Evolutionary conservation across 2,888 invertebrate species (phyloP).

Genomic region (Phasia obesa): DNA sequence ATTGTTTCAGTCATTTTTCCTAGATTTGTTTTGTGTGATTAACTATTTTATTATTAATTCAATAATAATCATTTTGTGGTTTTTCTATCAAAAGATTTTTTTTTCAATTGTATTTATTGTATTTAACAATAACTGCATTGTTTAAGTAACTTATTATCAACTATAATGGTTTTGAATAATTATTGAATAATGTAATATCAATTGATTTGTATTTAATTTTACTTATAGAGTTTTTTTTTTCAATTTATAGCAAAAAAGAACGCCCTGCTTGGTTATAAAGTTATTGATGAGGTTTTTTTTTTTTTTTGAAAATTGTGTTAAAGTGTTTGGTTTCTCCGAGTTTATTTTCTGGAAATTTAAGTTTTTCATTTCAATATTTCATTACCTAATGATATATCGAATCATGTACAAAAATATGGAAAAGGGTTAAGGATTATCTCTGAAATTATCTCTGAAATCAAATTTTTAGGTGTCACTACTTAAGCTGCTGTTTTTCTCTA

Average conservation of each 20-base stretch:
- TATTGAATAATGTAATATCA: constrained; percentile 68
- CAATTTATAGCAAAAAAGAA: neutral
- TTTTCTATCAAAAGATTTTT: constrained; percentile 48
- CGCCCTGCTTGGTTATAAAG: neutral
- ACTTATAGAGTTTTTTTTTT: constrained; percentile 9
- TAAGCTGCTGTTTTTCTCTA: too few species aligned
- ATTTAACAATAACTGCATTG: constrained; percentile 25
- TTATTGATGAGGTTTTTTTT: constrained; percentile 21
- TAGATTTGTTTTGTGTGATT: constrained; percentile 62
- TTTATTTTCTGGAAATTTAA: too few species aligned
- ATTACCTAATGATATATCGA: too few species aligned
- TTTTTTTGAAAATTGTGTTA: neutral
- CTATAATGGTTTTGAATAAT: constrained; percentile 66
- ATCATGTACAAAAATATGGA: too few species aligned
- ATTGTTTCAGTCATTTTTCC: constrained; percentile 43
- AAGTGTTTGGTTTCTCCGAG: too few species aligned
- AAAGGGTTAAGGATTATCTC: too few species aligned
- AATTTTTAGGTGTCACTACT: too few species aligned
- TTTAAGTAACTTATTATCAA: constrained; percentile 54
- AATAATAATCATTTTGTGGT: constrained; percentile 64
- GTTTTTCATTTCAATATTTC: too few species aligned
- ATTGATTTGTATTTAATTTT: constrained; percentile 63
- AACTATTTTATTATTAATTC: constrained; percentile 65
- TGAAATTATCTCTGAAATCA: too few species aligned
- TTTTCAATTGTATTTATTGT: constrained; percentile 13